phyloP scores from a whole-genome alignment of 2,888 invertebrate species.

The Yponomeuta plumbellus region DNA sequence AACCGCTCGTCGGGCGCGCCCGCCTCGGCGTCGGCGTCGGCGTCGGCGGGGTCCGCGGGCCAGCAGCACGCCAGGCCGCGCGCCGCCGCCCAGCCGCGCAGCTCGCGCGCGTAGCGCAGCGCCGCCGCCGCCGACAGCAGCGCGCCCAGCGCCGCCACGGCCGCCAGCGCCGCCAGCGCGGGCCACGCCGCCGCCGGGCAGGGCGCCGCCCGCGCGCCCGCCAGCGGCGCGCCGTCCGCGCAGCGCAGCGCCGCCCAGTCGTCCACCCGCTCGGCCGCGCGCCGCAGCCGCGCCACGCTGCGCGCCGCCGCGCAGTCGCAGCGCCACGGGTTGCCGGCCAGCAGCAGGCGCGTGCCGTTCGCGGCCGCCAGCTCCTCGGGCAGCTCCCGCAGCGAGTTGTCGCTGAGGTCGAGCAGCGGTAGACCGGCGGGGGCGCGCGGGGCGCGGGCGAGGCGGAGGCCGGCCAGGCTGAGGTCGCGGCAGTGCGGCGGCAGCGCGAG shows the following conservation, averaged over 20 bases:
- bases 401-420: slow-evolving; percentile 11
- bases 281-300: not conserved
- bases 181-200: not conserved
- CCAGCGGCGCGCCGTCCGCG: not conserved
- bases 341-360: not conserved
- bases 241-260: slow-evolving; percentile 13
- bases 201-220: not conserved
- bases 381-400: slow-evolving; percentile 9
- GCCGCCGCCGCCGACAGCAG: slow-evolving; percentile 24
- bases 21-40: not conserved
- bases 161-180: slow-evolving; percentile 20
- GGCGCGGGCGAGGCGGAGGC: not conserved
- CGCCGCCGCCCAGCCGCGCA: slow-evolving; percentile 20
- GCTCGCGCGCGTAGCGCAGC: slow-evolving; percentile 24
- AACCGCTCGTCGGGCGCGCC: slow-evolving; percentile 43
- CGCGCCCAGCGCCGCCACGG: slow-evolving; percentile 8
- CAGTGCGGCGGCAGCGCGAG: not conserved
- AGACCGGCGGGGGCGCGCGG: not conserved
- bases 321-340: slow-evolving; percentile 5
- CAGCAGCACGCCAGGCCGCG: slow-evolving; percentile 22
- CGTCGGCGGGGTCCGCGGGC: slow-evolving; percentile 17
- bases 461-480: not conserved
- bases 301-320: slow-evolving; percentile 16
- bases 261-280: not conserved
- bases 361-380: not conserved